Percentiles rank a stretch among this genome's conserved stretches.
Conservation (phyloP, 2,888 invertebrate species). For the Lumbricus terrestris region DNA sequence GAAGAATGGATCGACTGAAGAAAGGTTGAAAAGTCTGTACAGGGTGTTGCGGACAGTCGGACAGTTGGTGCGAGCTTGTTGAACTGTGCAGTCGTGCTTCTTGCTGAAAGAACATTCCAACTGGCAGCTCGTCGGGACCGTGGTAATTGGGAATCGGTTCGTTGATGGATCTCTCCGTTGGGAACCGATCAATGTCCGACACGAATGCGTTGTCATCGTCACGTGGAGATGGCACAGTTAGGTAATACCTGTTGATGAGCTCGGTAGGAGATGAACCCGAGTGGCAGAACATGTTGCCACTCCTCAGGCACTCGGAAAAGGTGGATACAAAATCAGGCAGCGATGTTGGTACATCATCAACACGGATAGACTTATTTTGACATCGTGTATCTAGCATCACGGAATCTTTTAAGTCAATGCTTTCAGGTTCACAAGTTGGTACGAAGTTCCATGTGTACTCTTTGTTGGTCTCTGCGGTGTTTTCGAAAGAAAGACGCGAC, state of each 20-base stretch:
- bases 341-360: neutral
- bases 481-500: neutral
- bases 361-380: neutral
- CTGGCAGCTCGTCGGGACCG: neutral
- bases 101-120: neutral
- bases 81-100: neutral
- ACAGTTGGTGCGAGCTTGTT: neutral
- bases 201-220: neutral
- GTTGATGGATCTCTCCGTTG: neutral
- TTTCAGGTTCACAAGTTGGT: neutral
- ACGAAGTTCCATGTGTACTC: neutral
- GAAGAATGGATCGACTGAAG: neutral
- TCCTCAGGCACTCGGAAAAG: neutral
- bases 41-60: neutral
- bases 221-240: neutral
- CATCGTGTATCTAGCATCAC: neutral
- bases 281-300: neutral
- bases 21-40: neutral
- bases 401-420: neutral
- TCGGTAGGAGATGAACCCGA: neutral
- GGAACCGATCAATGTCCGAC: neutral
- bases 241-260: neutral
- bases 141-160: neutral
- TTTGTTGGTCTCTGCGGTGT: neutral
- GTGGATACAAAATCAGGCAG: neutral